A percentile compares a stretch with the other conserved stretches of the same genome.
phyloP scores from a whole-genome alignment of 92 coral and sea anemone genomes.

The Heliopora coerulea region DNA sequence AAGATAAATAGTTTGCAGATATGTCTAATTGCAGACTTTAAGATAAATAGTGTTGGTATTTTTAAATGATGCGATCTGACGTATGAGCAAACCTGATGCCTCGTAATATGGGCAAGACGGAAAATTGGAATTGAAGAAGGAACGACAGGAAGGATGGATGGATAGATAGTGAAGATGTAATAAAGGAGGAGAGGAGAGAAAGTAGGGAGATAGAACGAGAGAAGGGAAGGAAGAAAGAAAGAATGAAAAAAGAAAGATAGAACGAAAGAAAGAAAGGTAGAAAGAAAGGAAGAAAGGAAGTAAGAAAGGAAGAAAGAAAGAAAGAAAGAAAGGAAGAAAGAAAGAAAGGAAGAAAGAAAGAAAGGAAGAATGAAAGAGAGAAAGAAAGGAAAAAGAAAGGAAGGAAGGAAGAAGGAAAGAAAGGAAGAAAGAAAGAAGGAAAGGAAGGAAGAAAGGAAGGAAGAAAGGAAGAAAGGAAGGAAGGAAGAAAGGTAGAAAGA shows the following conservation, averaged over 20 bases:
- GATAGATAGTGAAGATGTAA: no score
- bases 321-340: conserved; percentile 6
- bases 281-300: neutral
- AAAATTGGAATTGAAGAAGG: no score
- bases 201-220: no score
- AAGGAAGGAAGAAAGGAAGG: neutral
- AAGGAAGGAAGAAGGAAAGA: neutral
- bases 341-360: neutral
- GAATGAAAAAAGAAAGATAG: no score
- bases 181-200: no score
- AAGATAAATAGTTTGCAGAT: no score
- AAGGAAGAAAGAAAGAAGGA: conserved; percentile 2
- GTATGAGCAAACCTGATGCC: no score
- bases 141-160: no score
- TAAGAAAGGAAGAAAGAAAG: neutral
- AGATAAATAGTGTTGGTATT: no score
- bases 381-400: neutral
- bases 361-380: conserved; percentile 1
- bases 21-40: no score
- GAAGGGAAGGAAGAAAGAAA: neutral
- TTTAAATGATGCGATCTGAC: no score
- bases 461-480: neutral
- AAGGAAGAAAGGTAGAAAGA: neutral
- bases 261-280: neutral
- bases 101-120: no score